Conservation (phyloP, 2,888 invertebrate genomes). For the Galerucella nymphaeae region DNA sequence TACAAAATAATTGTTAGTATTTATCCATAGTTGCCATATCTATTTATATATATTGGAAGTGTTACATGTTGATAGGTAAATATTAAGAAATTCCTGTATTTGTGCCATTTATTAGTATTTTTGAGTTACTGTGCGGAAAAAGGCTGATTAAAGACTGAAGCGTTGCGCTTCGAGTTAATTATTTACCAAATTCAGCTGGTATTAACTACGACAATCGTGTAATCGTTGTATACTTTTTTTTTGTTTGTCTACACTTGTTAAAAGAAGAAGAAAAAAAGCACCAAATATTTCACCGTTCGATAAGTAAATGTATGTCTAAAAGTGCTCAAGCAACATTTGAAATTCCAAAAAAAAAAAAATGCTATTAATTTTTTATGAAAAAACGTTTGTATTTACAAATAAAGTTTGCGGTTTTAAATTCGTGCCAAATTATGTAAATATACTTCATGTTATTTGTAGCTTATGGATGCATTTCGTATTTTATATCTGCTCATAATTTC, state of each 20-base stretch:
- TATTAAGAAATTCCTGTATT: slow-evolving; percentile 37
- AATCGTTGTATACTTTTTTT: slow-evolving; percentile 24
- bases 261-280: slow-evolving; percentile 42
- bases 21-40: slow-evolving; percentile 35
- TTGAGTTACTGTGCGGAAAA: slow-evolving; percentile 39
- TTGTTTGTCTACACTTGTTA: slow-evolving; percentile 52
- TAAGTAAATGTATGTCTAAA: neutral
- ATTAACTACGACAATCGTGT: slow-evolving; percentile 48
- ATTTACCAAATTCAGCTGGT: slow-evolving; percentile 41
- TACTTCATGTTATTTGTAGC: too few relatives aligned
- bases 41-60: slow-evolving; percentile 14
- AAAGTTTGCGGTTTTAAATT: too few relatives aligned
- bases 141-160: neutral
- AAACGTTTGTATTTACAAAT: too few relatives aligned
- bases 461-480: too few relatives aligned
- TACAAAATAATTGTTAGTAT: slow-evolving; percentile 30
- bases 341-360: slow-evolving; percentile 2
- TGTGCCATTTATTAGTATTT: slow-evolving; percentile 42
- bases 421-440: too few relatives aligned
- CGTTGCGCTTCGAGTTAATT: slow-evolving; percentile 22
- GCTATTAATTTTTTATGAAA: too few relatives aligned
- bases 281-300: slow-evolving; percentile 34
- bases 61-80: slow-evolving; percentile 15
- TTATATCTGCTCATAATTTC: too few relatives aligned
- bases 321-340: slow-evolving; percentile 15